These are phyloP conservation scores for Rhaphigaster nebulosa DNA, from an alignment of 2,888 invertebrate species.

Conservation along the genomic window DNA sequence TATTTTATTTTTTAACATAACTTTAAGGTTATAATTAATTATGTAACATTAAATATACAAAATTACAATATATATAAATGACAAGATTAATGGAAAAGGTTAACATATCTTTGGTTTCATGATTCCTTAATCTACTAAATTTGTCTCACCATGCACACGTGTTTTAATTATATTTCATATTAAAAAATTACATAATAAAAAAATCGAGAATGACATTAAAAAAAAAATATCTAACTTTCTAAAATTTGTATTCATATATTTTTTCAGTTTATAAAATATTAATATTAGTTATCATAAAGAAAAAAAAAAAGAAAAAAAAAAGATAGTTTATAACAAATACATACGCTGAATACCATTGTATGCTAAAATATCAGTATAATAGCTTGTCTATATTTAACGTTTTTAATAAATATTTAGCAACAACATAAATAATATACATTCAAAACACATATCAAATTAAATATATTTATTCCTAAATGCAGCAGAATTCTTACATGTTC, in stretches of 20 bases:
- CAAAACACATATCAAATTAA: background rate
- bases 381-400: background rate
- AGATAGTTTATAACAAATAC: too few species aligned
- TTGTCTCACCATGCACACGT: background rate
- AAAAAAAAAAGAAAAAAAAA: too few species aligned
- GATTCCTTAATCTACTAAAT: slow-evolving; percentile 20
- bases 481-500: background rate
- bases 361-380: slow-evolving; percentile 23
- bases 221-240: too few species aligned
- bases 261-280: too few species aligned
- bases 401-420: slow-evolving; percentile 2
- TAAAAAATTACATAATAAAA: background rate
- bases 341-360: background rate
- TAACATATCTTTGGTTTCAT: slow-evolving; percentile 52
- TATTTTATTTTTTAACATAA: slow-evolving; percentile 43
- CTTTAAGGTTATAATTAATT: slow-evolving; percentile 14
- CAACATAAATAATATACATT: background rate
- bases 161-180: background rate
- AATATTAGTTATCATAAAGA: too few species aligned
- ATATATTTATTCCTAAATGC: slow-evolving; percentile 19
- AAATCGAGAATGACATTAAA: background rate
- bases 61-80: slow-evolving; percentile 48
- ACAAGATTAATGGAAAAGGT: slow-evolving; percentile 32
- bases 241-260: too few species aligned
- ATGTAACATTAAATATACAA: slow-evolving; percentile 52